Percentiles rank a stretch among this genome's conserved stretches.
phyloP scores from a whole-genome alignment of 2,888 invertebrate species.

The Agrotis exclamationis region DNA sequence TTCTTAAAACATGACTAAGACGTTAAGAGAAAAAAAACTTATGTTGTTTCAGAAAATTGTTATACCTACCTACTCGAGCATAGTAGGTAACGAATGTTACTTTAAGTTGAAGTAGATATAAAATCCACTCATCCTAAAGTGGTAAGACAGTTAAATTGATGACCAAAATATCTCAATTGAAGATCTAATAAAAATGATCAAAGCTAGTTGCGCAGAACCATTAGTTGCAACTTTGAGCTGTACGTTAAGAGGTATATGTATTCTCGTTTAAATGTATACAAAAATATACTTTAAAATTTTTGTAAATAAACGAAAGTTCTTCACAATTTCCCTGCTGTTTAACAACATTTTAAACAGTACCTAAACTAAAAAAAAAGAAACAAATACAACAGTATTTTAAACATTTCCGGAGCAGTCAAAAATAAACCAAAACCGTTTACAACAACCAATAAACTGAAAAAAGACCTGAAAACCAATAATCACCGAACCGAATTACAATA shows the following conservation, averaged over 20 bases:
- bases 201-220: constrained; percentile 31
- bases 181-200: constrained; percentile 59
- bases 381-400: background rate
- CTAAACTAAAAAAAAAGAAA: background rate
- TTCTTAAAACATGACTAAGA: no score
- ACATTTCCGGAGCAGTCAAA: background rate
- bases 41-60: background rate
- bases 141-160: constrained; percentile 17
- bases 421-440: background rate
- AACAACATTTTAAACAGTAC: background rate
- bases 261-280: background rate
- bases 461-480: constrained; percentile 13
- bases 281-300: background rate
- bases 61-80: background rate
- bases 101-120: background rate
- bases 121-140: constrained; percentile 16
- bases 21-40: background rate
- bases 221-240: constrained; percentile 10
- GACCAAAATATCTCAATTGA: constrained; percentile 58
- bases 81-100: background rate
- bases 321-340: background rate
- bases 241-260: background rate
- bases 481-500: constrained; percentile 32
- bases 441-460: constrained; percentile 2
- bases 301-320: no score